Evolutionary conservation across 2,797 vertebrate species (phyloP), one percentile per base, ranked within the genome.

Genomic region (Molossus molossus): DNA sequence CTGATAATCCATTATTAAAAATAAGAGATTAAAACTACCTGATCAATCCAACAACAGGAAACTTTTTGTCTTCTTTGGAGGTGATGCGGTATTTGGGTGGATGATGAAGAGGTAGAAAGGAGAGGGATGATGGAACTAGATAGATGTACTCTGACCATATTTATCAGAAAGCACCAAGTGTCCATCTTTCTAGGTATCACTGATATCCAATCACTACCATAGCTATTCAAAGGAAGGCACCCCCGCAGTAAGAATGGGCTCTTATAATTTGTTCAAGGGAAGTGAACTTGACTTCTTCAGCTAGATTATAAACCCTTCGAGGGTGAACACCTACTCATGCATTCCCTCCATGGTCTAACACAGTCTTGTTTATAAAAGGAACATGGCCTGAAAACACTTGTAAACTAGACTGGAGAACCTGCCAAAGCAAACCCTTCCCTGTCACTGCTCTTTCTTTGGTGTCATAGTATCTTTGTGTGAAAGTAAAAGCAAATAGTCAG

Each of bases 401-500:
- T 57, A 87, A 90, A 77, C 37, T 53, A 87, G 45, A 70, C 37
- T 18, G n/a, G 75, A 95, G 84, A 91, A 27, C 67, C 45, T 87
- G 33, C 53, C 93, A 93, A 81, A 45, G 25, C 45, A 88, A 93
- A 33, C 72, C 88, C 53, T 70, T 89, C 29, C 29, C 85, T 58
- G 1, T 93, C 57, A 87, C 48, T 33, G 70, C 37, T 45, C 1
- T 55, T 65, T 87, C 58, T 88, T 92, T n/a, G 13, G 73, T 93
- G 73, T 88, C 67, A 79, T 70, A 6, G 73, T 92, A 91, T 81
- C 72, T 93, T 84, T 97, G 85, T 86, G 88, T 83, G 73, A 84
- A 94, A 94, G 67, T 55, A 72, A 95, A 96, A 92, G 60, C 87
- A 72, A 97, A 90, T 4, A 79, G 67, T 76, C 57, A 87, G 60